Evolutionary conservation across 2,113 vertebrate genomes (phyloP).

Genomic region (Tupaia tana): DNA sequence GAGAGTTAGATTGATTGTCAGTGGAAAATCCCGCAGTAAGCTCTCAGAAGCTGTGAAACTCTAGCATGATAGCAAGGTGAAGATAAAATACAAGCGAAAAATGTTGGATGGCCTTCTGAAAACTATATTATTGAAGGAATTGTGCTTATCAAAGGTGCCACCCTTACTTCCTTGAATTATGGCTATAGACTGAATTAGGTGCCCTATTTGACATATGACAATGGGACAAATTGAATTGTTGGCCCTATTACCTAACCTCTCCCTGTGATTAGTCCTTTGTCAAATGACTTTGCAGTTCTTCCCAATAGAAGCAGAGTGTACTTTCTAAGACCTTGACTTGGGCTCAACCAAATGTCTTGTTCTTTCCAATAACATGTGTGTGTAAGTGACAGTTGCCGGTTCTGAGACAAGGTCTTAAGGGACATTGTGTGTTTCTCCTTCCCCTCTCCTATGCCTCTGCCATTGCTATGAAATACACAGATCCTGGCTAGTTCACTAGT

Average conservation of each 20-base stretch:
- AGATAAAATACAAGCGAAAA: neutral
- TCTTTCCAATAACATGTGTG: neutral
- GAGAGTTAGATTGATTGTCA: neutral
- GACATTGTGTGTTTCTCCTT: neutral
- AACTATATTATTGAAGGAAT: neutral
- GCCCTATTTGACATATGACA: neutral
- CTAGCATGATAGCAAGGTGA: neutral
- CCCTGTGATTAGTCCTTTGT: neutral
- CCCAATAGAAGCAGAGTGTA: neutral
- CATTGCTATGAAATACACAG: neutral
- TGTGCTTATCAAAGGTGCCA: neutral
- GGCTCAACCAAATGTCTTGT: neutral
- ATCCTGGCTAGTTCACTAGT: neutral
- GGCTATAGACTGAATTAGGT: neutral
- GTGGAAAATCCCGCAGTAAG: neutral
- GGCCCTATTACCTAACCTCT: neutral
- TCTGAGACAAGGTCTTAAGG: neutral
- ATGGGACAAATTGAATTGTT: neutral
- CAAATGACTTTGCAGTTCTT: neutral
- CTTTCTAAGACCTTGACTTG: neutral
- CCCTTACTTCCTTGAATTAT: neutral
- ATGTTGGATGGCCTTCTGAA: neutral
- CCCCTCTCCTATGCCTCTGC: neutral
- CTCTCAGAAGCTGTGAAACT: neutral
- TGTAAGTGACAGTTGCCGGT: neutral